Evolutionary conservation across 2,888 invertebrate species (phyloP).

Genomic region (Phymatocera aterrima): DNA sequence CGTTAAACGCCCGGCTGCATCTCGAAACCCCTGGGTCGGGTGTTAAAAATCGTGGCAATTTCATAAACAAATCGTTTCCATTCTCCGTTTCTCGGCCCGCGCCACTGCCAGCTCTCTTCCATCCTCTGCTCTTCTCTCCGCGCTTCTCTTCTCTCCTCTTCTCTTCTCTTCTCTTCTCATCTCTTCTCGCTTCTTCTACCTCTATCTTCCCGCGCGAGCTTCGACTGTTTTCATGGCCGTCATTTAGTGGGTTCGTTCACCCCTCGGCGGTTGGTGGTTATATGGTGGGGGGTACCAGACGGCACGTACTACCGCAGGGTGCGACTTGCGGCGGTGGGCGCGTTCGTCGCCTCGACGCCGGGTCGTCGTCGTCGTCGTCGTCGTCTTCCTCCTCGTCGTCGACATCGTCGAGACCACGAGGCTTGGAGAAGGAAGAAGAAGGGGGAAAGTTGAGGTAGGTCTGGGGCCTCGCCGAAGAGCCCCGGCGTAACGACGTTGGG

Average conservation of each 20-base stretch:
- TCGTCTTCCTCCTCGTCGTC: neutral
- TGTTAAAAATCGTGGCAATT: constrained; percentile 41
- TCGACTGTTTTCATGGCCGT: constrained; percentile 75
- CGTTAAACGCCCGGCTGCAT: constrained; percentile 32
- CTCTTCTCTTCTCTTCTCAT: constrained; percentile 38
- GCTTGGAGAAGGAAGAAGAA: constrained; percentile 59
- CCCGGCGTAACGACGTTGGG: neutral
- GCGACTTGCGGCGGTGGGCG: constrained; percentile 45
- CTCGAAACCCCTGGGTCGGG: constrained; percentile 17
- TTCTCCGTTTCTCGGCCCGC: constrained; percentile 14
- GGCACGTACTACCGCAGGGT: constrained; percentile 43
- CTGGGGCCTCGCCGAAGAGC: constrained; percentile 55
- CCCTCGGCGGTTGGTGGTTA: constrained; percentile 66
- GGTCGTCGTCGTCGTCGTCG: constrained; percentile 18
- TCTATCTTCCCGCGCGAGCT: constrained; percentile 59
- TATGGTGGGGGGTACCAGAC: constrained; percentile 46
- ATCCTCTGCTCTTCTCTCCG: neutral
- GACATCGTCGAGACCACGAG: constrained; percentile 1
- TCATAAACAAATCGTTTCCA: constrained; percentile 44
- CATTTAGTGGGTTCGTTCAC: constrained; percentile 75
- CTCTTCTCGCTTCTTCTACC: constrained; percentile 46
- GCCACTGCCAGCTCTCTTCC: constrained; percentile 40
- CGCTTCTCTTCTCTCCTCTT: neutral
- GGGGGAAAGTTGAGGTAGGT: constrained; percentile 70
- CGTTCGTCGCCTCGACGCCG: constrained; percentile 40